Evolutionary conservation across 2,888 invertebrate genomes (phyloP).

Genomic region (Macrophya annulata): DNA sequence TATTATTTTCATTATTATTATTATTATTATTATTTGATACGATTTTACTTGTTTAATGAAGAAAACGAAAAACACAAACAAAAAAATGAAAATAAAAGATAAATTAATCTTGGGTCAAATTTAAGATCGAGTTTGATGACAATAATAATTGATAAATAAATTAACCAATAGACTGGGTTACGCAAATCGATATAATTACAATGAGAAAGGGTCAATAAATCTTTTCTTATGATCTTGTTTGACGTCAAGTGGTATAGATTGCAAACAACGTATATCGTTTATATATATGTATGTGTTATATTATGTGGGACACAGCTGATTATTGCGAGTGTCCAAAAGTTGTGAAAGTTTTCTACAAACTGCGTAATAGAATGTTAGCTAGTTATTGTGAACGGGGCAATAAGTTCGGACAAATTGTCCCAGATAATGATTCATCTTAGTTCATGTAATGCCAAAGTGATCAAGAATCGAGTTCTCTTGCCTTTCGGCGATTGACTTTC

Average conservation of each 20-base stretch:
- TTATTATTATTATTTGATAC: neutral
- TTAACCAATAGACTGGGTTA: neutral
- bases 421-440: conserved; percentile 36
- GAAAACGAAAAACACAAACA: too few relatives aligned
- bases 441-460: neutral
- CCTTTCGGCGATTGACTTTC: conserved; percentile 20
- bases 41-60: neutral
- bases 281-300: neutral
- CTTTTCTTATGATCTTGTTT: neutral
- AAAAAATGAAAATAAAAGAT: too few relatives aligned
- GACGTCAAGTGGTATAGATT: neutral
- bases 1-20: neutral
- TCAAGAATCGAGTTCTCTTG: neutral
- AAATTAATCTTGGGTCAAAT: neutral
- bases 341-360: conserved; percentile 40
- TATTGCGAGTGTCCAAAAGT: conserved; percentile 18
- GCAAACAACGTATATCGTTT: neutral
- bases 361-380: conserved; percentile 29
- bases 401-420: neutral
- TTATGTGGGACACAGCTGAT: conserved; percentile 3
- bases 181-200: conserved; percentile 19
- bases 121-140: neutral
- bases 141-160: neutral
- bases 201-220: conserved; percentile 31
- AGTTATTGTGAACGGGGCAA: neutral